Conservation (phyloP, 2,113 vertebrate genomes). For the Petroica traversi region DNA sequence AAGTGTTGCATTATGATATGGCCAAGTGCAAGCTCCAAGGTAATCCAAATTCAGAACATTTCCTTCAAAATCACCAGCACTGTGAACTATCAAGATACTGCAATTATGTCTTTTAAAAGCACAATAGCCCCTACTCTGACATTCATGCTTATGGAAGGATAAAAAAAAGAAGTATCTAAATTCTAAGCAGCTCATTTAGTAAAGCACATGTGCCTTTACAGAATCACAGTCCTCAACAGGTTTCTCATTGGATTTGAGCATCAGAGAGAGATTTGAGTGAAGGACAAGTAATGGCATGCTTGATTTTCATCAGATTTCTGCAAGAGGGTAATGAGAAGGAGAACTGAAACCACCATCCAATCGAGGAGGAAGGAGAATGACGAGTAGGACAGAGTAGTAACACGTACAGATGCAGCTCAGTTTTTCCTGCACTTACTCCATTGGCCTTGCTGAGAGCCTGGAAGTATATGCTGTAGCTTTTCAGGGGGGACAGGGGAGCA, state of each 20-base stretch:
- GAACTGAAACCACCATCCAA: neutral
- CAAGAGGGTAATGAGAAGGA: neutral
- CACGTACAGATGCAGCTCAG: neutral
- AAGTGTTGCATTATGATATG: neutral
- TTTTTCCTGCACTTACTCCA: slow-evolving; percentile 81
- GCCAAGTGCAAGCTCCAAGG: neutral
- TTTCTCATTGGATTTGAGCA: neutral
- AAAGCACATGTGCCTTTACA: neutral
- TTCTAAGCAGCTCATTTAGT: neutral
- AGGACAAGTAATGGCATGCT: neutral
- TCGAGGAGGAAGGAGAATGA: neutral
- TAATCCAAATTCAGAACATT: neutral
- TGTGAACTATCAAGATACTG: neutral
- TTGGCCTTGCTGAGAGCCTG: slow-evolving; percentile 96
- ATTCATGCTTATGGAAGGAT: neutral
- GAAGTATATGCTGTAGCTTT: slow-evolving; percentile 98
- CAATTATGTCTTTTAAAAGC: neutral
- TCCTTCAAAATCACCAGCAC: neutral
- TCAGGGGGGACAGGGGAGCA: slow-evolving; percentile 90
- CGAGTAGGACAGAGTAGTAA: neutral
- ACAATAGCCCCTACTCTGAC: neutral
- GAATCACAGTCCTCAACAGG: neutral
- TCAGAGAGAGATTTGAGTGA: neutral
- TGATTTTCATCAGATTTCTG: neutral
- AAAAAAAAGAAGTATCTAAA: neutral